Evolutionary conservation across 2,888 invertebrate genomes (phyloP).

Genomic region (Trichogramma evanescens): DNA sequence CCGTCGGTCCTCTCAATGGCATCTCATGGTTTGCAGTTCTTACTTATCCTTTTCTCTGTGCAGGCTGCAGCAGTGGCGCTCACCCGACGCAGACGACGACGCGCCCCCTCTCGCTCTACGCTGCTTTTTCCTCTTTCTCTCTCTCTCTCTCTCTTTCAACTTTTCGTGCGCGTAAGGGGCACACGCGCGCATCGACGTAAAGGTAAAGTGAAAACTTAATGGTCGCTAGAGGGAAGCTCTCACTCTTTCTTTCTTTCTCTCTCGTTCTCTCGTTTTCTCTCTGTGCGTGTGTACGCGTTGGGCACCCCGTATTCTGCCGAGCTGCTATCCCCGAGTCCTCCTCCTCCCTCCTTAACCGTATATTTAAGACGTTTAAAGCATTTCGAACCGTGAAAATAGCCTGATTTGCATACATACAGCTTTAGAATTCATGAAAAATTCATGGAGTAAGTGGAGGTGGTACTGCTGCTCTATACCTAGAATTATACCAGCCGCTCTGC

Average conservation of each 20-base stretch:
- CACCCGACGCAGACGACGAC: no score
- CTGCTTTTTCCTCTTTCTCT: not conserved
- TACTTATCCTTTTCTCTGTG: no score
- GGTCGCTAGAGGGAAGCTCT: constrained; percentile 34
- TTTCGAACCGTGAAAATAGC: constrained; percentile 41
- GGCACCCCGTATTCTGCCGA: constrained; percentile 31
- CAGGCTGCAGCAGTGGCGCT: no score
- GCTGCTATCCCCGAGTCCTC: constrained; percentile 21
- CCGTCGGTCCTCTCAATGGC: no score
- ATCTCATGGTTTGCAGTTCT: no score
- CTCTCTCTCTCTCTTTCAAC: not conserved
- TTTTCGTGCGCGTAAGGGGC: no score
- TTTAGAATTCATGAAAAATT: constrained; percentile 43
- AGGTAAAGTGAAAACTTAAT: constrained; percentile 37
- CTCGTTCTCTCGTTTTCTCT: no score
- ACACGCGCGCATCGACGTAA: not conserved
- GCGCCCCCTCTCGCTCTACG: no score
- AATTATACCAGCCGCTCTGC: constrained; percentile 22
- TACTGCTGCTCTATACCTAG: constrained; percentile 29
- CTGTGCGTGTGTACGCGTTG: constrained; percentile 28
- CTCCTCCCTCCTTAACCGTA: constrained; percentile 24
- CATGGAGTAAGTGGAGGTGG: constrained; percentile 33
- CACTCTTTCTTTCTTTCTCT: no score
- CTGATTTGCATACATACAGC: constrained; percentile 43
- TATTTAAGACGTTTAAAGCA: constrained; percentile 42